Evolutionary conservation across 2,113 vertebrate genomes (phyloP).

Genomic region (Gavialis gangeticus): DNA sequence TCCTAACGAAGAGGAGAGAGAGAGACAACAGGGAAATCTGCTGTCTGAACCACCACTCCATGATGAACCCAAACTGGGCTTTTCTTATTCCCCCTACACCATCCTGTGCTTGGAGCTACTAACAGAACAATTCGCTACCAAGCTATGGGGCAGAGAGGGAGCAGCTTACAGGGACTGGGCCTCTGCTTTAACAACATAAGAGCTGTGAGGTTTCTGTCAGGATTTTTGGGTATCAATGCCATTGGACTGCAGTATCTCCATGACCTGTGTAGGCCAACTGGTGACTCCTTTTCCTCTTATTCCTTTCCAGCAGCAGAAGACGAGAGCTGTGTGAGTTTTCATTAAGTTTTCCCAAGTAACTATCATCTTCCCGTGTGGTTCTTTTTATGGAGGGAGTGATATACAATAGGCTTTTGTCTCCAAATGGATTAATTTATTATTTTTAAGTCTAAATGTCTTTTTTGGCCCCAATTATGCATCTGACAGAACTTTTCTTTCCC

Average conservation of each 20-base stretch:
- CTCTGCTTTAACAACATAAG: neutral
- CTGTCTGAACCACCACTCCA: neutral
- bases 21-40: neutral
- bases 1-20: neutral
- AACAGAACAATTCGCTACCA: neutral
- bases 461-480: neutral
- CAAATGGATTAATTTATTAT: conserved; percentile 39
- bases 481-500: conserved; percentile 17
- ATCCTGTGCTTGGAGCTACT: neutral
- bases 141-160: neutral
- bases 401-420: conserved; percentile 63
- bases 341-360: conserved; percentile 43
- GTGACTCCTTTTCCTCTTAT: neutral
- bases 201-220: neutral
- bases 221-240: neutral
- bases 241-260: neutral
- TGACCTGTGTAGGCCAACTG: conserved; percentile 5
- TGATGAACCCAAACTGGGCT: neutral
- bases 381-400: conserved; percentile 33
- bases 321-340: conserved; percentile 34
- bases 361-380: conserved; percentile 28
- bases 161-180: neutral
- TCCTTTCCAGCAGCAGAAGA: conserved; percentile 21
- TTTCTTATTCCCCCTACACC: neutral
- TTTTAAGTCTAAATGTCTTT: conserved; percentile 38